Conservation (phyloP, 1,140 invertebrate species). For the Aphidius ervi region DNA sequence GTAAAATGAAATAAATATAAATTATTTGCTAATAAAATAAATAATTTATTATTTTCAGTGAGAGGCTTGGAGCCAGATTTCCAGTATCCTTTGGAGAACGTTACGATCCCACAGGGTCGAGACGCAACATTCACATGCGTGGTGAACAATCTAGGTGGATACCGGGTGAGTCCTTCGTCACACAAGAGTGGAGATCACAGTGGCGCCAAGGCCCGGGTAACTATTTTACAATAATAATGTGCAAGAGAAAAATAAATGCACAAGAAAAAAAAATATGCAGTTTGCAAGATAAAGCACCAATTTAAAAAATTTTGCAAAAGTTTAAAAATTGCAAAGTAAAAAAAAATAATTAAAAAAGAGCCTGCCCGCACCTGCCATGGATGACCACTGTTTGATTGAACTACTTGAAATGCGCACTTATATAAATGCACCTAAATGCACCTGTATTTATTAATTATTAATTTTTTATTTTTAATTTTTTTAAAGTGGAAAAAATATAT, state of each 20-base stretch:
- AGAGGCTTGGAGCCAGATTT: slow-evolving; percentile 78
- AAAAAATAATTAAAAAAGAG: slow-evolving; percentile 3
- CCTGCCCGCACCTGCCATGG: slow-evolving; percentile 10
- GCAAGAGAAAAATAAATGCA: slow-evolving; percentile 28
- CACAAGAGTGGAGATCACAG: slow-evolving; percentile 57
- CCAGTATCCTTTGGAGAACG: slow-evolving; percentile 77
- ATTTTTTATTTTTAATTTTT: not conserved
- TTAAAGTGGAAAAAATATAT: not conserved
- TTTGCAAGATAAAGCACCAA: slow-evolving; percentile 18
- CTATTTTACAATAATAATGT: slow-evolving; percentile 43
- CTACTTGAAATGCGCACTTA: too few species aligned
- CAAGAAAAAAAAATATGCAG: slow-evolving; percentile 41
- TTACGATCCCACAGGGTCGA: slow-evolving; percentile 79
- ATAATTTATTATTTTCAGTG: slow-evolving; percentile 42
- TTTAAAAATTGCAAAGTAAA: not conserved
- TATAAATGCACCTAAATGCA: not conserved
- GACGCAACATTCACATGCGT: slow-evolving; percentile 87
- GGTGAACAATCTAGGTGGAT: slow-evolving; percentile 85
- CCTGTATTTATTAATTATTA: slow-evolving; percentile 13
- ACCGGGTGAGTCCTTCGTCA: slow-evolving; percentile 87
- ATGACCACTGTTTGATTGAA: not conserved
- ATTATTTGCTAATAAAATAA: too few species aligned
- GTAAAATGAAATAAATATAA: too few species aligned
- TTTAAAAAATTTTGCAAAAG: slow-evolving; percentile 14
- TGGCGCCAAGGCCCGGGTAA: slow-evolving; percentile 62